Percentiles rank a stretch among this genome's conserved stretches.
These are phyloP conservation scores for Ethmia dodecea DNA, from an alignment of 2,888 invertebrate species.

Conservation along the genomic window DNA sequence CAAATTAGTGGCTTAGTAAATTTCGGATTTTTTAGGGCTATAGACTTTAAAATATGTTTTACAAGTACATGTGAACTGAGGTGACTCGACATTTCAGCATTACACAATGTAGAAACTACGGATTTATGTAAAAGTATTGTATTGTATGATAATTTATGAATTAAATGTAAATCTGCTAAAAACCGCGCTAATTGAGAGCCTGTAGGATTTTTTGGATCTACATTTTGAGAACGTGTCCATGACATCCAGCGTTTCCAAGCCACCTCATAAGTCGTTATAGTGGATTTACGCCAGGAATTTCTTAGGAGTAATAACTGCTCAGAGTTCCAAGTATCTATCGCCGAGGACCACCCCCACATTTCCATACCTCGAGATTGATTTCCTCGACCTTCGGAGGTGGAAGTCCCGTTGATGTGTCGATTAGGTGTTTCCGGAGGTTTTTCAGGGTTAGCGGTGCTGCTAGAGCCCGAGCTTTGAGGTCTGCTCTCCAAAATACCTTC, in stretches of 20 bases:
- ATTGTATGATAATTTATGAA: slow-evolving; percentile 8
- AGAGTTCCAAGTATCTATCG: slow-evolving; percentile 13
- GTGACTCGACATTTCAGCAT: neutral
- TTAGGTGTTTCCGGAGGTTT: slow-evolving; percentile 8
- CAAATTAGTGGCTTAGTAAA: slow-evolving; percentile 5
- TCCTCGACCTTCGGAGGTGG: slow-evolving; percentile 12
- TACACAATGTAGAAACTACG: slow-evolving; percentile 2
- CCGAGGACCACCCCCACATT: slow-evolving; percentile 20
- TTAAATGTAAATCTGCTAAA: slow-evolving; percentile 8
- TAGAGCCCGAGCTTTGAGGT: slow-evolving; percentile 18
- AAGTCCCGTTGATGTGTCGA: slow-evolving; percentile 13
- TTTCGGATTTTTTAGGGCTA: slow-evolving; percentile 7
- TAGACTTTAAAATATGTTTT: slow-evolving; percentile 7
- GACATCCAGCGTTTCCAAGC: slow-evolving; percentile 12
- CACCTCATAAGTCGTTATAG: slow-evolving; percentile 16
- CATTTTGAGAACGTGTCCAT: slow-evolving; percentile 7
- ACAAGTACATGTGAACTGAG: slow-evolving; percentile 1
- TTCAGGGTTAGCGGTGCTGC: slow-evolving; percentile 10
- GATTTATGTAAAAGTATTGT: slow-evolving; percentile 13
- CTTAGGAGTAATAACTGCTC: slow-evolving; percentile 14
- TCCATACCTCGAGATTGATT: slow-evolving; percentile 17
- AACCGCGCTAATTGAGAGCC: slow-evolving; percentile 7
- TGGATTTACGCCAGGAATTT: slow-evolving; percentile 20
- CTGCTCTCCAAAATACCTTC: slow-evolving; percentile 16
- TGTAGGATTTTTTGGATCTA: slow-evolving; percentile 4